Evolutionary conservation across 2,113 vertebrate species (phyloP).

Genomic region (Cynocephalus volans): DNA sequence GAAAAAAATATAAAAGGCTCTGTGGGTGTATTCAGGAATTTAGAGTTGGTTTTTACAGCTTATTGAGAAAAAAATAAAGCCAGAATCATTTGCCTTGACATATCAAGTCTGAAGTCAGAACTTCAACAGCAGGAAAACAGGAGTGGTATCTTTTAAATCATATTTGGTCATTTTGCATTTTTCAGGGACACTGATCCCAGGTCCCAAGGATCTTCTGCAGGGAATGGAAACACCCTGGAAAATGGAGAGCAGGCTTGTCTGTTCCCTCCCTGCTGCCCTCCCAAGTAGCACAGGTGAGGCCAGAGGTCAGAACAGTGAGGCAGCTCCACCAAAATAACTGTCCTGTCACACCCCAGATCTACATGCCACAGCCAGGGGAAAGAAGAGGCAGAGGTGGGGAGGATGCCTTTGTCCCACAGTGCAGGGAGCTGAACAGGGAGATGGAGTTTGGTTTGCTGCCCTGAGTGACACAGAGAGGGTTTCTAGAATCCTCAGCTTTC

Average conservation of each 20-base stretch:
- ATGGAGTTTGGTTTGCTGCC: background rate
- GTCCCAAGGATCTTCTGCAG: background rate
- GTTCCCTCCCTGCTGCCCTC: background rate
- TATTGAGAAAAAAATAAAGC: background rate
- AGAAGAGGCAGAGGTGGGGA: background rate
- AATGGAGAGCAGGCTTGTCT: background rate
- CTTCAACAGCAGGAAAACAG: background rate
- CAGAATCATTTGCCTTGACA: background rate
- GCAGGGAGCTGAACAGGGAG: background rate
- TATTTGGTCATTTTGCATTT: background rate
- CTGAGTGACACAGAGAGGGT: background rate
- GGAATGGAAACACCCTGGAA: background rate
- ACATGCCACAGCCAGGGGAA: too few relatives aligned
- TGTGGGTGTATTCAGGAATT: conserved; percentile 8
- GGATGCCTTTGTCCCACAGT: background rate
- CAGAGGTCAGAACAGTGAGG: background rate
- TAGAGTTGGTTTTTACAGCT: background rate
- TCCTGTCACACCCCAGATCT: background rate
- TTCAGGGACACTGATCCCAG: background rate
- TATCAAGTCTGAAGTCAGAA: background rate
- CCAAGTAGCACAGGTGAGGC: background rate
- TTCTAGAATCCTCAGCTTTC: background rate
- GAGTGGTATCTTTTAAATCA: background rate
- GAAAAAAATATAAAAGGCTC: background rate
- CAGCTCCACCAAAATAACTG: background rate